Conservation (phyloP, 2,888 invertebrate species). For the Eupithecia exiguata region DNA sequence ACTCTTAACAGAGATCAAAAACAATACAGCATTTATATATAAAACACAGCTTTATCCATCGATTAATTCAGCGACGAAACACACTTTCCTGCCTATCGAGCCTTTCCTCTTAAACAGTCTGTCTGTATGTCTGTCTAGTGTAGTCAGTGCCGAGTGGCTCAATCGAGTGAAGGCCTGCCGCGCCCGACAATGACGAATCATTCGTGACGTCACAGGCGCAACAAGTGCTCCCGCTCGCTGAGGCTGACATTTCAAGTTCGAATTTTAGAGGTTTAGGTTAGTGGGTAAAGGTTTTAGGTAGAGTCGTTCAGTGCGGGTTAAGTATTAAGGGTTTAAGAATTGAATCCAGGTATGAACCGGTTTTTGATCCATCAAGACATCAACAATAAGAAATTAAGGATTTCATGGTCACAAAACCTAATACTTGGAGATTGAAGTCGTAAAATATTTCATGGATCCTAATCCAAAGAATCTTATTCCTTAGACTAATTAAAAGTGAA, state of each 20-base stretch:
- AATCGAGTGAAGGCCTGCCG: constrained; percentile 19
- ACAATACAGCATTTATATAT: neutral
- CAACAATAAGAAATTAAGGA: no score
- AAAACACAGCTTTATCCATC: neutral
- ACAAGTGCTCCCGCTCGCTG: constrained; percentile 31
- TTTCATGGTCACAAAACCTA: no score
- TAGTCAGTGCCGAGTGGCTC: constrained; percentile 9
- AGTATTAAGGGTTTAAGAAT: no score
- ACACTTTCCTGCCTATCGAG: constrained; percentile 1
- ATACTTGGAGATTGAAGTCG: no score
- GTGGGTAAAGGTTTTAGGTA: neutral
- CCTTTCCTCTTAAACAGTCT: constrained; percentile 1
- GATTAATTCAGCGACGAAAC: neutral
- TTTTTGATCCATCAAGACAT: no score
- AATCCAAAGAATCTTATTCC: no score
- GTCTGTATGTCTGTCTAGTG: neutral
- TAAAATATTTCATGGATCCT: no score
- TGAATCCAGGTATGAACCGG: no score
- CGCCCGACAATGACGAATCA: constrained; percentile 39
- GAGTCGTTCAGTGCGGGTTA: neutral
- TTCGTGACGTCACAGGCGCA: constrained; percentile 40
- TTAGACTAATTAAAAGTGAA: neutral
- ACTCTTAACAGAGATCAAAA: neutral
- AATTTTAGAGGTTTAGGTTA: neutral
- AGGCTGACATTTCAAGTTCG: constrained; percentile 4